A percentile compares a stretch with the other conserved stretches of the same genome.
Conservation (phyloP, 30 jellyfish, hydroid and myxozoan genomes). For the Turritopsis rubra region DNA sequence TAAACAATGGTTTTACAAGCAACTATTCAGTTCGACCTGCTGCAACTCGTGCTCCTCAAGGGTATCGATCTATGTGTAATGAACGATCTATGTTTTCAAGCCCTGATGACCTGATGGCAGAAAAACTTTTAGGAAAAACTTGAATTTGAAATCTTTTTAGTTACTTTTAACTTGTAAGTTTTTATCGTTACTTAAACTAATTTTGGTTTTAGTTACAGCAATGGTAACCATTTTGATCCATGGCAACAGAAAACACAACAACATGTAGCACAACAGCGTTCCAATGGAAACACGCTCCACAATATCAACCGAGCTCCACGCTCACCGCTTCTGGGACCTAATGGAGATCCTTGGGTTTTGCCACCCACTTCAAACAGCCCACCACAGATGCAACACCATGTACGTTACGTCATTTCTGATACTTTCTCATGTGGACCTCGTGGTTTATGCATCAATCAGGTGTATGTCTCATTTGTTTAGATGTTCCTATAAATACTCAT, state of each 20-base stretch:
- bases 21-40: neutral
- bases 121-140: no score
- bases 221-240: slow-evolving; percentile 60
- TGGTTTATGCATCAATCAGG: no score
- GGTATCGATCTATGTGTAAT: neutral
- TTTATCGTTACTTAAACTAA: neutral
- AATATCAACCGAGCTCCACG: slow-evolving; percentile 68
- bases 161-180: neutral
- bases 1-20: slow-evolving; percentile 16
- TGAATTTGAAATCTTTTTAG: neutral
- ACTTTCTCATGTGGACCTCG: neutral
- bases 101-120: no score
- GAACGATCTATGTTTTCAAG: neutral
- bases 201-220: neutral
- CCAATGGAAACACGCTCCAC: slow-evolving; percentile 25
- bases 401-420: neutral
- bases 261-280: slow-evolving; percentile 45
- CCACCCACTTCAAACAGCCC: slow-evolving; percentile 53
- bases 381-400: slow-evolving; percentile 25
- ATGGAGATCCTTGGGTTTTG: slow-evolving; percentile 91
- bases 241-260: slow-evolving; percentile 59
- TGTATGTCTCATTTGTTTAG: no score
- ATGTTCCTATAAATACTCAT: neutral
- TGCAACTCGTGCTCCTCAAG: neutral
- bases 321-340: slow-evolving; percentile 81